Evolutionary conservation across 2,113 vertebrate genomes (phyloP), one percentile per base, ranked within the genome.

Genomic region (Periophthalmus modestus): DNA sequence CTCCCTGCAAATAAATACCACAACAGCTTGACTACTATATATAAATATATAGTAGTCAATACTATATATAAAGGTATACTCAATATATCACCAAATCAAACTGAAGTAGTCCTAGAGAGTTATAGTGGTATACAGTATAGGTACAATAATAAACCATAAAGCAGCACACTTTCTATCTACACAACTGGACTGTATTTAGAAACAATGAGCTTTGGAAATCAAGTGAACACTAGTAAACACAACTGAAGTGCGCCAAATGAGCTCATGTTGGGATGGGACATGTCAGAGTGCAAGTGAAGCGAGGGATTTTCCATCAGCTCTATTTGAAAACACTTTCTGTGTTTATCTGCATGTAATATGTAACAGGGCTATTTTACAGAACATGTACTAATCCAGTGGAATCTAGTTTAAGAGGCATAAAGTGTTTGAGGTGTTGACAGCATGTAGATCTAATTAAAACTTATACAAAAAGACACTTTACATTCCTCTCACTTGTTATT

Each of bases 1-100:
- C 80, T 89, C 85, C 75, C 89, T 90, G 69, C 33, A 59, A 1
- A 63, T 13, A 58, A 34, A 52, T 59, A 73, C 57, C 28, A 33
- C 73, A 48, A 68, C 28, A 80, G 14, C 66, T 19, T 72, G 34
- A 59, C 50, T 54, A 54, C 19, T n/a, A n/a, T n/a, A n/a, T n/a
- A n/a, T n/a, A n/a, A n/a, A n/a, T n/a, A n/a, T n/a, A n/a, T n/a
- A n/a, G n/a, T n/a, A n/a, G n/a, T n/a, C n/a, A n/a, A n/a, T n/a
- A n/a, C n/a, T n/a, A 19, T 21, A 21, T 55, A 52, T 18, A 43
- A 10, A 43, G 39, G 39, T 43, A 43, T 6, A 52, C 16, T 52
- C 48, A 19, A 18, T 52, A 55, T 55, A 55, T 21, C 18, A n/a
- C 19, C 52, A 55, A 55, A 54, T 54, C 2, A 52, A 5, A 18